Percentiles rank a stretch among this genome's conserved stretches.
Conservation (phyloP, 2,113 vertebrate species). For the Pedetes capensis region DNA sequence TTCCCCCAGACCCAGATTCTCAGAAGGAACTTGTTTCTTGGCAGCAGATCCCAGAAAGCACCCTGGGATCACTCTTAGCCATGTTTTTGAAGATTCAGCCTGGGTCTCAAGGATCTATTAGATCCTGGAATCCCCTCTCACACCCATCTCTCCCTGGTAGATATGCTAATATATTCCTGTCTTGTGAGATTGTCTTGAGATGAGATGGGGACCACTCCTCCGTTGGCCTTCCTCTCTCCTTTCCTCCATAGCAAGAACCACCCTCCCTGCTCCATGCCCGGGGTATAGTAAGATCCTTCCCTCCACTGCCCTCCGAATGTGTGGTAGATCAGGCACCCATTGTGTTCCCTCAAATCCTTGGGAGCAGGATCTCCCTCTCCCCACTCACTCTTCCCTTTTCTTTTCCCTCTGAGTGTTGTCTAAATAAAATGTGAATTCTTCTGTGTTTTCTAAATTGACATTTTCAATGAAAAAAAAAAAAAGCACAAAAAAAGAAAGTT, state of each 20-base stretch:
- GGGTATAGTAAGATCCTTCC: background rate
- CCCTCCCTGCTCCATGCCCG: conserved; percentile 6
- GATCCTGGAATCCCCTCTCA: conserved; percentile 1
- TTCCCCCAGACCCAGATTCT: conserved; percentile 1
- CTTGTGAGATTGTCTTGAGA: conserved; percentile 38
- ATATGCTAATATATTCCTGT: background rate
- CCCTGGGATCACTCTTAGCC: background rate
- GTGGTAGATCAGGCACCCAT: conserved; percentile 18
- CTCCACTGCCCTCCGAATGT: background rate
- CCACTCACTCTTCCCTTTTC: background rate
- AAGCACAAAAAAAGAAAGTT: background rate
- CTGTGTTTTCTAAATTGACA: conserved; percentile 75
- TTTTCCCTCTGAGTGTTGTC: conserved; percentile 40
- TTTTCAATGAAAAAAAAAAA: conserved; percentile 66
- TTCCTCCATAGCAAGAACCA: conserved; percentile 25
- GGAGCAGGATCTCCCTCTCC: conserved; percentile 67
- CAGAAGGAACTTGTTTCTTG: conserved; percentile 1
- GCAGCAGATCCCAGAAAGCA: conserved; percentile 11
- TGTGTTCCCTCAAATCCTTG: conserved; percentile 41
- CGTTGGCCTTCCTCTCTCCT: conserved; percentile 1
- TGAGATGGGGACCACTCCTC: conserved; percentile 49
- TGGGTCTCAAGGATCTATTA: background rate
- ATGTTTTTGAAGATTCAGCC: conserved; percentile 32
- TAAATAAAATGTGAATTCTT: conserved; percentile 70
- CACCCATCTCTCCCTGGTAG: background rate